Percentiles rank a stretch among this genome's conserved stretches.
Evolutionary conservation across 2,797 vertebrate genomes (phyloP).

Genomic region (Tarsius wallacei): DNA sequence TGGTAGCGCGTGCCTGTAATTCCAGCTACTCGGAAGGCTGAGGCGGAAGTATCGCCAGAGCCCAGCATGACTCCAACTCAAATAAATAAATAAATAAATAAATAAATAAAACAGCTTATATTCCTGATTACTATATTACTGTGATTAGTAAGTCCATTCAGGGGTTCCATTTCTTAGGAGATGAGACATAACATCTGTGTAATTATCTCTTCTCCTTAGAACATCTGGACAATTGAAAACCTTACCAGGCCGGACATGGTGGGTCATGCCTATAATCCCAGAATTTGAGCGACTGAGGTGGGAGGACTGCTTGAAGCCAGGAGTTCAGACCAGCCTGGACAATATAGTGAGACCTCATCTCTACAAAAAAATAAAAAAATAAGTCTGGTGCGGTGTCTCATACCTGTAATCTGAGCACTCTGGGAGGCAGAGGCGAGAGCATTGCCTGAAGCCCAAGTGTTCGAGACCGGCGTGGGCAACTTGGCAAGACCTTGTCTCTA

Average conservation of each 20-base stretch:
- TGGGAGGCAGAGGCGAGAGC: too few species aligned
- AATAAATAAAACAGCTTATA: conserved; percentile 68
- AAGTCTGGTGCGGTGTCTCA: not conserved
- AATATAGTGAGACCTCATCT: not conserved
- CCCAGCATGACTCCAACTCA: too few species aligned
- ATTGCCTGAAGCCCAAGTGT: too few species aligned
- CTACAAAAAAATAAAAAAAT: not conserved
- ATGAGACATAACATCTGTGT: conserved; percentile 42
- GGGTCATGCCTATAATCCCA: not conserved
- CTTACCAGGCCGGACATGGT: not conserved
- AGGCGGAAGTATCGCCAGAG: too few species aligned
- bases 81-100: conserved; percentile 76
- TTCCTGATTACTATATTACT: conserved; percentile 67
- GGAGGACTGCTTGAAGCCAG: not conserved
- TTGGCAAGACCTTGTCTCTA: too few species aligned
- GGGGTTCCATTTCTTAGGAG: conserved; percentile 66
- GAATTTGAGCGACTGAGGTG: not conserved
- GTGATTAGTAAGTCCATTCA: conserved; percentile 62
- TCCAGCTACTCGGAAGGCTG: too few species aligned
- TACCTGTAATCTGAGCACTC: too few species aligned
- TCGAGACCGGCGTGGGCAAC: too few species aligned
- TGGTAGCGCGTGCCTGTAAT: too few species aligned
- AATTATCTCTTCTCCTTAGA: conserved; percentile 60
- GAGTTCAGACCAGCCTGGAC: not conserved
- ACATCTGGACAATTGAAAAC: conserved; percentile 35